Base-by-base conservation (phyloP, 2,888 invertebrate species). In the Autographa gamma region DNA sequence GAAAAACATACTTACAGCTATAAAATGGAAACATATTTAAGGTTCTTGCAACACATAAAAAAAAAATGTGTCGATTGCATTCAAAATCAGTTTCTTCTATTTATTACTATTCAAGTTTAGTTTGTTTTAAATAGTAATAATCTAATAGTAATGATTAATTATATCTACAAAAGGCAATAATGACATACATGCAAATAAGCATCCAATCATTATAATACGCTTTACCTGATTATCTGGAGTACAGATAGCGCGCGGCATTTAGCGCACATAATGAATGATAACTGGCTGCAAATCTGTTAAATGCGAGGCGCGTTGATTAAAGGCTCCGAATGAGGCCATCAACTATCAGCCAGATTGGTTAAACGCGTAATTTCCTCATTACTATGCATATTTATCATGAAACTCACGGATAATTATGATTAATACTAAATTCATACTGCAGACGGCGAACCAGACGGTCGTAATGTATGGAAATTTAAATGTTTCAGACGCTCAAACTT, bases 261-360 rank as follows among this genome's bases (percentile, higher is more conserved):
- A 80, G 68, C 62, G 19, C 25, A 52, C 63, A 34, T 72, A 77
- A 72, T 79, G 64, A 82, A 71, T 66, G 76, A 67, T 71, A 76
- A 71, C 70, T 66, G 67, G 63, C 64, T 71, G 68, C 52, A 80
- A 80, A 82, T 76, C 77, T 82, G 82, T 76, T 82, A 73, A 73
- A 77, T 77, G 77, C 65, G 71, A 67, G 69, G 69, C 60, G 62
- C 69, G 73, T 76, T 82, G 82, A 80, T 80, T 80, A 82, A 73
- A 80, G 59, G 63, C 67, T 61, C 48, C 32, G 18, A 82, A 71
- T 73, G 69, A 62, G 62, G 65, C 19, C 63, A 16, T 63, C 31
- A 31, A 63, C 64, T 69, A 74, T 63, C 62, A 31, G 43, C 60
- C 58, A 13, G 48, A 64, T 71, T 76, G 68, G 69, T 60, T 71